These are phyloP conservation scores for Diabrotica virgifera DNA, from an alignment of 1,140 invertebrate species.

Conservation along the genomic window DNA sequence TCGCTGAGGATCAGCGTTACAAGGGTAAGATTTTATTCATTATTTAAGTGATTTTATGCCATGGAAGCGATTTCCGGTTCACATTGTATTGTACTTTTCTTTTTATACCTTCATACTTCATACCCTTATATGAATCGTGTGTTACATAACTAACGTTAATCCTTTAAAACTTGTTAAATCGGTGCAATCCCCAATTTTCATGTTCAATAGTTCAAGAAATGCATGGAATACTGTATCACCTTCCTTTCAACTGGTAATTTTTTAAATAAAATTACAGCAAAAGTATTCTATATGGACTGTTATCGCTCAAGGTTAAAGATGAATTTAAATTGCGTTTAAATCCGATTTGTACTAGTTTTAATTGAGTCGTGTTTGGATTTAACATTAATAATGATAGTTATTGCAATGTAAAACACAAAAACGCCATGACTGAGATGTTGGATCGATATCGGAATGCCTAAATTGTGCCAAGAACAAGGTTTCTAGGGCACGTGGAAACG, in stretches of 20 bases:
- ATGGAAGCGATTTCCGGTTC: too few species aligned
- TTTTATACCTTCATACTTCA: too few species aligned
- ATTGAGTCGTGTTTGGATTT: background rate
- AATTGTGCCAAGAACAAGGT: slow-evolving; percentile 14
- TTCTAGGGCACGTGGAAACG: slow-evolving; percentile 15
- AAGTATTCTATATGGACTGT: too few species aligned
- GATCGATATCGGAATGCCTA: slow-evolving; percentile 8
- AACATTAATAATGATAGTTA: background rate
- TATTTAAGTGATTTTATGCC: too few species aligned
- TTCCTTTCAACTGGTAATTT: too few species aligned
- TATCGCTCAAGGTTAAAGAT: background rate
- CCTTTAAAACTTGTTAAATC: background rate
- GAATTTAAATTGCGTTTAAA: background rate
- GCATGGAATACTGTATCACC: too few species aligned
- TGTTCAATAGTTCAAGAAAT: too few species aligned
- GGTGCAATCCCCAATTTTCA: background rate
- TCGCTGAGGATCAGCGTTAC: slow-evolving; percentile 73
- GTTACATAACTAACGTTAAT: background rate
- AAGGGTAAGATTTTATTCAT: slow-evolving; percentile 62
- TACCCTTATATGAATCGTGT: background rate
- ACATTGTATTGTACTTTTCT: background rate
- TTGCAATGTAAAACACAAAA: too few species aligned
- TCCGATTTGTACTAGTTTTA: background rate
- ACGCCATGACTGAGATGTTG: background rate
- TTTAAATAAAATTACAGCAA: too few species aligned